Evolutionary conservation across 1,140 invertebrate genomes (phyloP), one percentile per base, ranked within the genome.

Genomic region (Drosophila busckii): DNA sequence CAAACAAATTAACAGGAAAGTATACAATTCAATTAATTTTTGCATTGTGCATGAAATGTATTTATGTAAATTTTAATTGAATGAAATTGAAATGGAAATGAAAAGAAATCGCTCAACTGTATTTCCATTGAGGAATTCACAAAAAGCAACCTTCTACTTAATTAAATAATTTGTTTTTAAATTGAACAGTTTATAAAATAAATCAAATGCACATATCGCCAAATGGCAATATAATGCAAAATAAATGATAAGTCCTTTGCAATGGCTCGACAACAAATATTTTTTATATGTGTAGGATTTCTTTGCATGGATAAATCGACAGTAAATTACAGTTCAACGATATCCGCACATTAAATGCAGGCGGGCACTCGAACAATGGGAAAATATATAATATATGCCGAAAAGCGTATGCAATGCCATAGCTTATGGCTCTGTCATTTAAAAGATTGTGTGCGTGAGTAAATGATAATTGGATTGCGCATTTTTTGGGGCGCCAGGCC

Each of bases 341-440:
- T 62, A 34, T 49, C 61, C 70, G 41, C 50, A 70, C 67, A 70
- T 70, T 70, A 70, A 70, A 58, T 58, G 31, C 67, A 70, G 67
- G 70, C 70, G n/a, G n/a, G 66, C 58, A 13, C 8, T 17, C 4
- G 34, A 15, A 48, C 40, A 17, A 26, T 48, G 28, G 38, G 38
- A 19, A 42, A 28, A n/a, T n/a, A n/a, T n/a, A n/a, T n/a, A n/a
- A n/a, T n/a, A n/a, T n/a, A n/a, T n/a, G n/a, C n/a, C n/a, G n/a
- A n/a, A n/a, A n/a, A n/a, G n/a, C n/a, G n/a, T n/a, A n/a, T n/a
- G n/a, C n/a, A n/a, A n/a, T n/a, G n/a, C n/a, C n/a, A n/a, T n/a
- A n/a, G n/a, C n/a, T n/a, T n/a, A n/a, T 45, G 19, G 49, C 40
- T 58, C 37, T 40, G 22, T 58, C 42, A 25, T 40, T 25, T 41